Evolutionary conservation across 2,113 vertebrate genomes (phyloP).

Genomic region (Heterotis niloticus): DNA sequence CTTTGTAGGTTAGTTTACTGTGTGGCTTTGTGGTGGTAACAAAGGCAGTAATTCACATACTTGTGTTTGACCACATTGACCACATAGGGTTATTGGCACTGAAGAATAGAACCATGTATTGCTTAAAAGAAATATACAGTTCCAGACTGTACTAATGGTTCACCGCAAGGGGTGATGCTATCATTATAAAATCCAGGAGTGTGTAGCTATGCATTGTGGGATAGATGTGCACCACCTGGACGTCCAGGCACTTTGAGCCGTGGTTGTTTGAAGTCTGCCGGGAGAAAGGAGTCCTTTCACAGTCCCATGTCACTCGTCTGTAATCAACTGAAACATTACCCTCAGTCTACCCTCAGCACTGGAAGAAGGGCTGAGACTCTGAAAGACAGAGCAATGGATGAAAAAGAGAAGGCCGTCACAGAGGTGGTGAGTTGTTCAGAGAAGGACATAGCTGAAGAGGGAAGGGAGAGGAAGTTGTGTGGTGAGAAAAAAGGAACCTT

Average conservation of each 20-base stretch:
- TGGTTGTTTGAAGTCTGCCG: constrained; percentile 56
- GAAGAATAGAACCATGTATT: background rate
- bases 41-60: background rate
- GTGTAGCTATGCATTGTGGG: constrained; percentile 45
- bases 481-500: background rate
- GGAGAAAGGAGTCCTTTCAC: constrained; percentile 63
- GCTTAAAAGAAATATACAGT: background rate
- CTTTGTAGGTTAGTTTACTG: background rate
- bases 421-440: constrained; percentile 14
- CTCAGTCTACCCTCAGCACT: constrained; percentile 34
- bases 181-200: constrained; percentile 48
- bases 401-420: constrained; percentile 17
- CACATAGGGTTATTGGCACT: background rate
- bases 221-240: constrained; percentile 51
- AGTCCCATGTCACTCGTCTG: constrained; percentile 41
- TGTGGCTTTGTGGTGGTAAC: background rate
- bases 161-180: constrained; percentile 22
- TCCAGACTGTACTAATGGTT: background rate
- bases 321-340: constrained; percentile 63
- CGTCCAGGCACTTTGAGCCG: constrained; percentile 45
- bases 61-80: background rate
- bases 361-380: constrained; percentile 7
- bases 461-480: constrained; percentile 12
- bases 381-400: constrained; percentile 33
- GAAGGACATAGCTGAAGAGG: constrained; percentile 2